Percentiles rank a stretch among this genome's conserved stretches.
Evolutionary conservation across 2,797 vertebrate genomes (phyloP).

Genomic region (Rhinogobio ventralis): DNA sequence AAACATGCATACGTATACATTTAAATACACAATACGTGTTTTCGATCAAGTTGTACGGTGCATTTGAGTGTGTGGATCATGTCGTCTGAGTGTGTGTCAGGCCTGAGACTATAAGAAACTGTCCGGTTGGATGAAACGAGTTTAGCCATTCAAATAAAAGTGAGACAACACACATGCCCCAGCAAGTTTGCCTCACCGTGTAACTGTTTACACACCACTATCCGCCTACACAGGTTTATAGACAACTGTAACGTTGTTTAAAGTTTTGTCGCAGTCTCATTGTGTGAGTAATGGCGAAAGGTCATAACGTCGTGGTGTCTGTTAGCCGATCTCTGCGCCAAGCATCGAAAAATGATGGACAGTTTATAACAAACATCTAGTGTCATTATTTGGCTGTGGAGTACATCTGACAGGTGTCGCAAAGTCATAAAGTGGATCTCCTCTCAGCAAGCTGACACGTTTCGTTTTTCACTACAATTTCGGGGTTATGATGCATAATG

Average conservation of each 20-base stretch:
- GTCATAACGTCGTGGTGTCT: background rate
- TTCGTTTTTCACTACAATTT: slow-evolving; percentile 11
- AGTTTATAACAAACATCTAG: background rate
- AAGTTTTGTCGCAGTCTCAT: slow-evolving; percentile 6
- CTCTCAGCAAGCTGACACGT: background rate
- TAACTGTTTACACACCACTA: slow-evolving; percentile 3
- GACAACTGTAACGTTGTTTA: background rate
- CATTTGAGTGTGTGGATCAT: background rate
- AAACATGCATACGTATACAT: background rate
- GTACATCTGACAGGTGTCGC: slow-evolving; percentile 34
- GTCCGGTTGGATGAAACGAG: slow-evolving; percentile 10
- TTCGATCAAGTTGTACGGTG: background rate
- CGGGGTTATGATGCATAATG: background rate
- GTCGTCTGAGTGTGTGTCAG: background rate
- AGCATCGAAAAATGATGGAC: background rate
- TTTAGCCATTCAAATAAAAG: slow-evolving; percentile 29
- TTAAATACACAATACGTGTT: background rate
- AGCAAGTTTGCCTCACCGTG: background rate
- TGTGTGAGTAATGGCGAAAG: background rate
- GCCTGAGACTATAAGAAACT: slow-evolving; percentile 10
- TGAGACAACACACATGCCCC: slow-evolving; percentile 1
- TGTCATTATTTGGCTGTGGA: background rate
- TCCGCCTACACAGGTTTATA: background rate
- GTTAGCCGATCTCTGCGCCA: background rate
- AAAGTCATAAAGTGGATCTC: background rate